Evolutionary conservation across 1,140 invertebrate species (phyloP).

Genomic region (Trypoxylus dichotomus): DNA sequence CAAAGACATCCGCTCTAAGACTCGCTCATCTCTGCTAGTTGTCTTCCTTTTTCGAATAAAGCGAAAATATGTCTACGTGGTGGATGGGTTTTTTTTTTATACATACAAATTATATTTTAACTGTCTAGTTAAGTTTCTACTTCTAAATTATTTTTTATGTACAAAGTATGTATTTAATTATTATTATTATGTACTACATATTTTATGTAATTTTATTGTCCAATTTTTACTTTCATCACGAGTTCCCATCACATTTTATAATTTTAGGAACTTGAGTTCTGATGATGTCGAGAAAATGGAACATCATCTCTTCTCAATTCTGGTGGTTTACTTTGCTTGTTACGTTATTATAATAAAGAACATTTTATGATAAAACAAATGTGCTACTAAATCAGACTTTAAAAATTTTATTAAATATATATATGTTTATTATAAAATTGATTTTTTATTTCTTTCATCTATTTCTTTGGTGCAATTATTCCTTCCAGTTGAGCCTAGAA

Average conservation of each 20-base stretch:
- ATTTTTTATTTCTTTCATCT: constrained; percentile 36
- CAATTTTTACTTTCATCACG: not conserved
- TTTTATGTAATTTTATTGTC: constrained; percentile 40
- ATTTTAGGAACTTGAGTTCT: not conserved
- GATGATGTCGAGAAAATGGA: too few relatives aligned
- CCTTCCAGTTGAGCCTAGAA: constrained; percentile 87
- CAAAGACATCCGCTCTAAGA: too few relatives aligned
- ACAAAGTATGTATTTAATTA: constrained; percentile 44
- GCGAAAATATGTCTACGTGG: constrained; percentile 39
- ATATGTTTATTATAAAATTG: constrained; percentile 6
- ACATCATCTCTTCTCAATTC: not conserved
- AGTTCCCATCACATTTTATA: constrained; percentile 11
- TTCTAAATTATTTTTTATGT: too few relatives aligned
- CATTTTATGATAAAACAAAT: constrained; percentile 8
- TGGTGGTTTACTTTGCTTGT: constrained; percentile 9
- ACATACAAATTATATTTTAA: constrained; percentile 33
- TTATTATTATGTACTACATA: constrained; percentile 35
- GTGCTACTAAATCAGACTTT: constrained; percentile 18
- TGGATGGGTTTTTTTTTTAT: constrained; percentile 44
- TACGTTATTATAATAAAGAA: not conserved
- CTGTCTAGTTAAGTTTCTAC: constrained; percentile 20
- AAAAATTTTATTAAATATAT: constrained; percentile 11
- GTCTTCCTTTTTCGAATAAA: not conserved
- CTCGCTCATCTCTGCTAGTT: too few relatives aligned
- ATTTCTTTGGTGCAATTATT: constrained; percentile 91